phyloP scores from a whole-genome alignment of 1,140 invertebrate genomes.

The Aphaenogaster rudis region DNA sequence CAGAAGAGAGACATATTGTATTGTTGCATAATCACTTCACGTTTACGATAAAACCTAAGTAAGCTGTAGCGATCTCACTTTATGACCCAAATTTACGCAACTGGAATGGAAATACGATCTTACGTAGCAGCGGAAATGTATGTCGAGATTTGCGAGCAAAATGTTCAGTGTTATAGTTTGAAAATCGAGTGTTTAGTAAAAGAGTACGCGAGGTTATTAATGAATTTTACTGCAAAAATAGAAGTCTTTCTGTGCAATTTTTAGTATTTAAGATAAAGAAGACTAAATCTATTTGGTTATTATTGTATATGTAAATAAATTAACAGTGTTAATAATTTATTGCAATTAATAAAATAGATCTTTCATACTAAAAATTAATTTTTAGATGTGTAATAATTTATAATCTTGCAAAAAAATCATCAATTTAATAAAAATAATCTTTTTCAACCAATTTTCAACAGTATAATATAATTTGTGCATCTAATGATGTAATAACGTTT shows the following conservation, averaged over 20 bases:
- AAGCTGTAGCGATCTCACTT: constrained; percentile 11
- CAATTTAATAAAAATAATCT: neutral
- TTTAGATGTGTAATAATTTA: neutral
- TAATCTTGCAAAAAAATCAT: constrained; percentile 10
- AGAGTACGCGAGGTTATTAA: neutral
- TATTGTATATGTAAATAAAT: neutral
- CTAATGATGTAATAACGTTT: neutral
- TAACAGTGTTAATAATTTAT: neutral
- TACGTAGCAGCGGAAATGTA: neutral
- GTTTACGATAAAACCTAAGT: constrained; percentile 1
- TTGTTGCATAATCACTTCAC: constrained; percentile 29
- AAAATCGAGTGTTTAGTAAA: neutral
- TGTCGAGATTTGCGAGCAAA: neutral
- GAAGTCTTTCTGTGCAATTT: neutral
- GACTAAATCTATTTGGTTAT: neutral
- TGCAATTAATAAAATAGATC: neutral
- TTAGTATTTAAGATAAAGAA: neutral
- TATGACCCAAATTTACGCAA: constrained; percentile 42
- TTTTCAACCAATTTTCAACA: constrained; percentile 14
- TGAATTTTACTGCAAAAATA: neutral
- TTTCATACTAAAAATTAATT: neutral
- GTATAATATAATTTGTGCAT: neutral
- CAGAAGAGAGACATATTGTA: constrained; percentile 9
- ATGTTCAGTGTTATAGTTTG: constrained; percentile 3
- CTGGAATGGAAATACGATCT: constrained; percentile 24